Base-by-base conservation (phyloP, 2,113 vertebrate species). In the Lota lota region DNA sequence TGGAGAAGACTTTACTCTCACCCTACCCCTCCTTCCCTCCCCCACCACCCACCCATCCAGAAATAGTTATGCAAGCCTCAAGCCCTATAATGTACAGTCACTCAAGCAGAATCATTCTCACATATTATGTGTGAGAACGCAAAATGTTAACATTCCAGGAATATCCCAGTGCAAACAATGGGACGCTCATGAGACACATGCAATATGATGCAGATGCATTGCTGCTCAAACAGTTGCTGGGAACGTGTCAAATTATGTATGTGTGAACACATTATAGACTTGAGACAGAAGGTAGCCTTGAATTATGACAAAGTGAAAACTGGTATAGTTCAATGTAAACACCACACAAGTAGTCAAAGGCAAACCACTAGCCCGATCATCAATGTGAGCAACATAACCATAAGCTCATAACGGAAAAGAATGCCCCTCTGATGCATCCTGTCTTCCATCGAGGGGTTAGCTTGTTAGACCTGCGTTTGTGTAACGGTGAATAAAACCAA, bases 91-190 rank as follows among this genome's bases (percentile, higher is more conserved):
- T 86, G 82, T 85, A 88, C 70, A 79, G 75, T 83, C 84, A 85
- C 87, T 90, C 88, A 82, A 91, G 89, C 88, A 85, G 84, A 87
- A 90, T 88, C 87, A 87, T 82, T 81, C 74, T 86, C 85, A 86
- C 88, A 86, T 89, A 84, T 85, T 87, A 87, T 89, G 86, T 85
- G 79, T 82, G 85, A 87, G 79, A 85, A 83, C 11, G 74, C 82
- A 88, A 88, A 88, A 88, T 87, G 81, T 77, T 83, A 88, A 81
- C 74, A 58, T 83, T 88, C 81, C 84, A 89, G 74, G 89, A 92
- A 89, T 85, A 87, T 80, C 83, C 68, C 24, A 73, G 61, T 72
- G 77, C 75, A 78, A 80, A 83, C 72, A 53, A 73, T 54, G 17
- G 61, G 70, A 47, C 70, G 77, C 78, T 79, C 83, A 78, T 79